Conservation (phyloP, 2,888 invertebrate genomes). For the Stenotaenia linearis region DNA sequence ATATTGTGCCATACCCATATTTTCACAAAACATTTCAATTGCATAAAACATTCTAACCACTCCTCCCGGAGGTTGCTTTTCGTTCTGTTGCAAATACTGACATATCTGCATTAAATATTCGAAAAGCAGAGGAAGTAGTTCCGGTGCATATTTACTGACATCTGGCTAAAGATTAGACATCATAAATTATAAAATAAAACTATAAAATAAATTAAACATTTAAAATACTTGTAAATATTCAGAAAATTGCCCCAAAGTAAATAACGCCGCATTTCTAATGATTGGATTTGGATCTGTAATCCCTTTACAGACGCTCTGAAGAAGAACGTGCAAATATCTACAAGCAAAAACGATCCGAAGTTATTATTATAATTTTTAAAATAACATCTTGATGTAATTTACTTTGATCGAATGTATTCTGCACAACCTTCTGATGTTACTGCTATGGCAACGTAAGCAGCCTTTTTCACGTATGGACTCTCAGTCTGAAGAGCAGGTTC, state of each 20-base stretch:
- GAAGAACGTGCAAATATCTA: conserved; percentile 58
- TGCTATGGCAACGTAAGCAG: conserved; percentile 66
- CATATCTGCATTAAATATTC: conserved; percentile 42
- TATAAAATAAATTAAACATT: neutral
- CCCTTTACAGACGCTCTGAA: conserved; percentile 64
- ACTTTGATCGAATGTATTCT: conserved; percentile 65
- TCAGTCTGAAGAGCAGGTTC: conserved; percentile 60
- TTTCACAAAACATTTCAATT: conserved; percentile 71
- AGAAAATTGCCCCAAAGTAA: conserved; percentile 72
- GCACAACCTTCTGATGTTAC: conserved; percentile 73
- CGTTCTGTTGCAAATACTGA: conserved; percentile 44
- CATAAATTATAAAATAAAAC: neutral
- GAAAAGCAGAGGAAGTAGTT: conserved; percentile 65
- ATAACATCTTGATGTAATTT: conserved; percentile 26
- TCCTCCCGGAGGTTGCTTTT: conserved; percentile 56
- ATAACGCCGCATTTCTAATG: conserved; percentile 69
- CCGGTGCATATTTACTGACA: conserved; percentile 64
- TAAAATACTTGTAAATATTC: conserved; percentile 62
- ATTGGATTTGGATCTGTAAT: conserved; percentile 59
- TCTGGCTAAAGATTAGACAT: conserved; percentile 56
- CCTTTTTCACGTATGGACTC: conserved; percentile 61
- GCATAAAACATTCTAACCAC: conserved; percentile 71
- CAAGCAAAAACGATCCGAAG: conserved; percentile 34
- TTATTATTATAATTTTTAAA: neutral
- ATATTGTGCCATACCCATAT: conserved; percentile 50